Percentiles rank a stretch among this genome's conserved stretches.
These are phyloP conservation scores for Pomatostomus ruficeps DNA, from an alignment of 2,113 vertebrate genomes.

Conservation along the genomic window DNA sequence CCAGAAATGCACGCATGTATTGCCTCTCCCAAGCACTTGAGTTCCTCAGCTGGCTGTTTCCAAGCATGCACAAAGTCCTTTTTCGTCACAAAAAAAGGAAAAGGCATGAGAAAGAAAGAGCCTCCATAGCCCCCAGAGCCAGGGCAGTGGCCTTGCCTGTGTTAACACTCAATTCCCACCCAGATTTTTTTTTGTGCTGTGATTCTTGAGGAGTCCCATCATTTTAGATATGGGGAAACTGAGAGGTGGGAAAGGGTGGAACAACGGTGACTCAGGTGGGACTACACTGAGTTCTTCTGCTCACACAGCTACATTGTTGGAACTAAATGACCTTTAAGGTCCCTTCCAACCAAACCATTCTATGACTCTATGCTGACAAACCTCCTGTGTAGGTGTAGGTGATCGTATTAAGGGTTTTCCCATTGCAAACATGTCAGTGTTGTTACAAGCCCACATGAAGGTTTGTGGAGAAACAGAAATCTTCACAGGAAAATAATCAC, in stretches of 20 bases:
- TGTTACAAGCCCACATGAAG: neutral
- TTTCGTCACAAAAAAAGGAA: neutral
- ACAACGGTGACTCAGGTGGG: fast-evolving
- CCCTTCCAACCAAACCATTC: neutral
- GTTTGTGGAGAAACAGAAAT: neutral
- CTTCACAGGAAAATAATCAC: neutral
- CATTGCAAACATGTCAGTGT: fast-evolving
- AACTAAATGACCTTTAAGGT: neutral
- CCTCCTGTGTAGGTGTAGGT: neutral
- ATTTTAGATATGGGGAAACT: neutral
- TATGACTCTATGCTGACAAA: neutral
- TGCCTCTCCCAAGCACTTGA: neutral
- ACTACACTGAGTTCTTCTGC: neutral
- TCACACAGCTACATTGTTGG: neutral
- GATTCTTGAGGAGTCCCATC: neutral
- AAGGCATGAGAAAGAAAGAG: fast-evolving
- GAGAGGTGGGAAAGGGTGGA: neutral
- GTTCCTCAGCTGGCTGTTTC: neutral
- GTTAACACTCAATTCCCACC: neutral
- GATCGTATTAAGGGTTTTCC: neutral
- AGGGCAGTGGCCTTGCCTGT: neutral
- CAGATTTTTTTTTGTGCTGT: neutral
- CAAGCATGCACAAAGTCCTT: neutral
- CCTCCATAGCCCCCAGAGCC: neutral
- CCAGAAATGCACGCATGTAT: fast-evolving